Percentiles rank a stretch among this genome's conserved stretches.
Evolutionary conservation across 2,888 invertebrate genomes (phyloP).

Genomic region (Imbricaverruca yamaguchii): DNA sequence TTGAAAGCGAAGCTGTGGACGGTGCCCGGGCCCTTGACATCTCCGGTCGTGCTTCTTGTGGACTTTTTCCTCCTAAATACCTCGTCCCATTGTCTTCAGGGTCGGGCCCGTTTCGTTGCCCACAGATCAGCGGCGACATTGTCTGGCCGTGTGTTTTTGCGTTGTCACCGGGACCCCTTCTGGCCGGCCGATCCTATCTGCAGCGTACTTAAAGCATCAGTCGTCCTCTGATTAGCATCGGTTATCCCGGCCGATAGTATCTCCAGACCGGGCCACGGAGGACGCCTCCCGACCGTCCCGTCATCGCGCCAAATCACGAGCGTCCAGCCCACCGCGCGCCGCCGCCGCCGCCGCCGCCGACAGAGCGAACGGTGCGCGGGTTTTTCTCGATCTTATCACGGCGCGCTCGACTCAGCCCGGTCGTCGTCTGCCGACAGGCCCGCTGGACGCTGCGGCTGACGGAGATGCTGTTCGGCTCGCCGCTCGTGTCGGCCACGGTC

Average conservation of each 20-base stretch:
- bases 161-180: not conserved
- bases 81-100: not conserved
- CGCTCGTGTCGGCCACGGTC: not conserved
- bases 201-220: not conserved
- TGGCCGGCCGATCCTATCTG: not conserved
- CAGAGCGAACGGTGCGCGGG: no score
- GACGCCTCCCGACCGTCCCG: not conserved
- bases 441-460: not conserved
- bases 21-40: no score
- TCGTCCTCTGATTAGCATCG: not conserved
- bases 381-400: not conserved
- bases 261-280: not conserved
- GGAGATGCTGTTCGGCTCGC: not conserved
- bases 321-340: not conserved
- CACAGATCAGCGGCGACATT: not conserved
- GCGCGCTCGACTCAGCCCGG: not conserved
- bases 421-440: not conserved
- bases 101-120: not conserved
- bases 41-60: not conserved
- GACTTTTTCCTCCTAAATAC: not conserved
- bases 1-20: no score
- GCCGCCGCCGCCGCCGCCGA: no score
- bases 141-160: not conserved
- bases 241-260: not conserved
- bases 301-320: not conserved